These are phyloP conservation scores for Pocillopora verrucosa DNA, from an alignment of 64 coral and sea anemone genomes.

Conservation along the genomic window DNA sequence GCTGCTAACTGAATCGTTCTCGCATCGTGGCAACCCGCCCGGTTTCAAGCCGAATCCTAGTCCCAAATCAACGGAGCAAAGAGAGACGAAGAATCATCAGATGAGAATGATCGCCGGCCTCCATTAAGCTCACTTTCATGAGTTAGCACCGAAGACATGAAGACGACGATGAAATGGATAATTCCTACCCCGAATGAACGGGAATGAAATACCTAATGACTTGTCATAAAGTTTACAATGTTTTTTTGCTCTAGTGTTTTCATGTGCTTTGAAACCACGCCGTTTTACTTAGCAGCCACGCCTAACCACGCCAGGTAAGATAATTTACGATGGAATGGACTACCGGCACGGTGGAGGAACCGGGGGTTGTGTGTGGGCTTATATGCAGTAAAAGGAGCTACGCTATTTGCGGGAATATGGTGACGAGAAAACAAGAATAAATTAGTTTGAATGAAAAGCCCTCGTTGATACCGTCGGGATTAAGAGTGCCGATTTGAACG, in stretches of 20 bases:
- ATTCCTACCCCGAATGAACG: too few relatives aligned
- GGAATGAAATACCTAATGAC: background rate
- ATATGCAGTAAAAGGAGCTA: too few relatives aligned
- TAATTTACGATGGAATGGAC: background rate
- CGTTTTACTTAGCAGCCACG: background rate
- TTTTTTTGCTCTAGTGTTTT: background rate
- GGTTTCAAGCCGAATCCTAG: conserved; percentile 86
- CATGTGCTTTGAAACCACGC: background rate
- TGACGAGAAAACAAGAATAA: too few relatives aligned
- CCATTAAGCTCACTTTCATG: conserved; percentile 49
- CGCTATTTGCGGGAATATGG: too few relatives aligned
- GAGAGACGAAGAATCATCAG: conserved; percentile 45
- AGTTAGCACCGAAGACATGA: background rate
- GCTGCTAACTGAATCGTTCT: background rate
- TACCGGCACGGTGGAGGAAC: too few relatives aligned
- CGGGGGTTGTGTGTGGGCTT: too few relatives aligned
- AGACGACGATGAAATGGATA: background rate
- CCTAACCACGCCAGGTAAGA: background rate
- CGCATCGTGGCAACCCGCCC: conserved; percentile 63
- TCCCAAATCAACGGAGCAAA: conserved; percentile 68
- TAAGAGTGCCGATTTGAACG: too few relatives aligned
- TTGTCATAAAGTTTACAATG: background rate
- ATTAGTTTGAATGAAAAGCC: too few relatives aligned
- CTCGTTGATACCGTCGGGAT: too few relatives aligned
- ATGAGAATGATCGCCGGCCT: conserved; percentile 40